Conservation (phyloP, 2,888 invertebrate species). For the Eulithis prunata region DNA sequence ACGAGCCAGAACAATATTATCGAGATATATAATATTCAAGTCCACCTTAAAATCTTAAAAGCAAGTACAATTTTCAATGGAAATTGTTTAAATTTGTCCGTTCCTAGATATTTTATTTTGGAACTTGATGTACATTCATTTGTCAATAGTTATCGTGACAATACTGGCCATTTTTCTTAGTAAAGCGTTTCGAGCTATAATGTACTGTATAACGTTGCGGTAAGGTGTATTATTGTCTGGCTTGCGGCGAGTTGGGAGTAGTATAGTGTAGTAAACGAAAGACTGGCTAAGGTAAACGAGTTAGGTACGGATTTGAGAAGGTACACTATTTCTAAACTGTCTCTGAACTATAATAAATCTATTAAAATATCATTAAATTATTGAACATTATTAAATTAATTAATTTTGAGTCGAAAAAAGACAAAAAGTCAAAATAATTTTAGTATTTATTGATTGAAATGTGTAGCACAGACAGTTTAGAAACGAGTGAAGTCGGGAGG, state of each 20-base stretch:
- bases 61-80: no score
- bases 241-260: conserved; percentile 30
- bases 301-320: conserved; percentile 53
- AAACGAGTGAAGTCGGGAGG: conserved; percentile 58
- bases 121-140: no score
- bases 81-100: no score
- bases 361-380: neutral
- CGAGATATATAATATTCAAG: no score
- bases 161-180: neutral
- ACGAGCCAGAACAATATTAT: neutral
- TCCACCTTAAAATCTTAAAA: no score
- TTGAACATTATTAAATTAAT: neutral
- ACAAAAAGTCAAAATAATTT: no score
- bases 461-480: conserved; percentile 25
- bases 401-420: no score
- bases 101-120: no score
- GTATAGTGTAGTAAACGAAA: conserved; percentile 79
- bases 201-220: conserved; percentile 14
- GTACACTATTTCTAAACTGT: conserved; percentile 23
- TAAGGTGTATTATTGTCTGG: conserved; percentile 29
- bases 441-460: neutral
- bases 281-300: conserved; percentile 79
- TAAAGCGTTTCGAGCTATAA: conserved; percentile 11
- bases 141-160: no score
- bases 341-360: conserved; percentile 15